Evolutionary conservation across 2,888 invertebrate species (phyloP), one percentile per base, ranked within the genome.

Genomic region (Oxytorus armatus): DNA sequence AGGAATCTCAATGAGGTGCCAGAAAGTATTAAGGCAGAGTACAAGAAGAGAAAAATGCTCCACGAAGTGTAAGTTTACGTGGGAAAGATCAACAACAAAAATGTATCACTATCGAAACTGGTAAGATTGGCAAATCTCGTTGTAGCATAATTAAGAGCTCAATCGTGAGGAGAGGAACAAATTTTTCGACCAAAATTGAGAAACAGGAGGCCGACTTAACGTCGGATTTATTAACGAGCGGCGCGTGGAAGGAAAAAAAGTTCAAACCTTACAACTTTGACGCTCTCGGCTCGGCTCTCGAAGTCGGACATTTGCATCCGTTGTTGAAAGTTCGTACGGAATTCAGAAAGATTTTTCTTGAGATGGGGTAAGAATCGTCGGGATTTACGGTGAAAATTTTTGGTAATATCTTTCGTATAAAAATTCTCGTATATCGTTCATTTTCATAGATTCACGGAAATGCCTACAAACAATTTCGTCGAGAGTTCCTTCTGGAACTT

Each of bases 401-500:
- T 47, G 7, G n/a, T 3, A 53, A 25, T 25, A 11, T 53, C 21
- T 65, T 10, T 44, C 55, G 16, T 33, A 21, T 1, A 51, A 33
- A 66, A 36, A 42, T 14, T 59, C 14, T 25, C 44, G n/a, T 10
- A 29, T 10, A 44, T 55, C 5, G 3, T 11, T 68, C 0, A 16
- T 53, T 49, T 36, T n/a, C 10, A 70, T 25, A 92, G 93, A 4
- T 99, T 99, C 92, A 94, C 96, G 0, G 99, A 99, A 93, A 99
- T 99, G 99, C 97, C 98, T 0, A 99, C 99, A 0, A 98, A 99
- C 92, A 97, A 97, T 90, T 99, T 96, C 89, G 95, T 99, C 10
- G 99, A 99, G 93, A 98, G 96, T 85, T 98, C 99, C 0, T 99
- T 99, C 94, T 99, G 99, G 99, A 99, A 99, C 92, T 99, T 99